These are phyloP conservation scores for Lagopus leucura DNA, from an alignment of 2,113 vertebrate genomes.

Conservation along the genomic window DNA sequence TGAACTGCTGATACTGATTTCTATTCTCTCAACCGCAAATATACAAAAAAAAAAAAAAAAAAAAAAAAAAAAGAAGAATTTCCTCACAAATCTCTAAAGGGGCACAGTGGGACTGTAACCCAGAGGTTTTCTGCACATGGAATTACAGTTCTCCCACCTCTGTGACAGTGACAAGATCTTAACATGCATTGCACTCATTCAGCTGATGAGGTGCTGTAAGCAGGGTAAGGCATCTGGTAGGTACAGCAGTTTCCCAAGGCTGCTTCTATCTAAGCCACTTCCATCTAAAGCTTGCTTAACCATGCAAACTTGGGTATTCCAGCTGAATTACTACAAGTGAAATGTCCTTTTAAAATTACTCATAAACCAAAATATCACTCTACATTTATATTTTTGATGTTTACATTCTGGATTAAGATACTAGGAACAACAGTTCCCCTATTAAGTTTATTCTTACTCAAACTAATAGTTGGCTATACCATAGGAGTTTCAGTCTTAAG, in stretches of 20 bases:
- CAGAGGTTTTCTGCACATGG: background rate
- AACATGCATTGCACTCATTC: background rate
- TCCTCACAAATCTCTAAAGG: background rate
- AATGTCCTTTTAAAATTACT: background rate
- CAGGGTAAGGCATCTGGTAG: background rate
- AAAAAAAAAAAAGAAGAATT: too few relatives aligned
- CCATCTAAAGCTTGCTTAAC: background rate
- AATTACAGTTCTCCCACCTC: background rate
- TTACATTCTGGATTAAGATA: background rate
- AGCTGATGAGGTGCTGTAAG: background rate
- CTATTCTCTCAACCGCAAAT: background rate
- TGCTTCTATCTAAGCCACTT: background rate
- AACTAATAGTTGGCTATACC: background rate
- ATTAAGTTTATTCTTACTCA: background rate
- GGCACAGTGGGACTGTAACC: background rate
- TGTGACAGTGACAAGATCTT: background rate
- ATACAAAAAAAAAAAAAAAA: background rate
- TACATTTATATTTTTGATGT: background rate
- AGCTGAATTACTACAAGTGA: background rate
- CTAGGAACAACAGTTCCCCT: background rate
- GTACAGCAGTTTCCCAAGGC: background rate
- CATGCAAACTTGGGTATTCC: background rate
- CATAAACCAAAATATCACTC: background rate
- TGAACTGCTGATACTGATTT: background rate
- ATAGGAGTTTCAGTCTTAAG: background rate